Base-by-base conservation (phyloP, 2,113 vertebrate species). In the Micronycteris hirsuta region DNA sequence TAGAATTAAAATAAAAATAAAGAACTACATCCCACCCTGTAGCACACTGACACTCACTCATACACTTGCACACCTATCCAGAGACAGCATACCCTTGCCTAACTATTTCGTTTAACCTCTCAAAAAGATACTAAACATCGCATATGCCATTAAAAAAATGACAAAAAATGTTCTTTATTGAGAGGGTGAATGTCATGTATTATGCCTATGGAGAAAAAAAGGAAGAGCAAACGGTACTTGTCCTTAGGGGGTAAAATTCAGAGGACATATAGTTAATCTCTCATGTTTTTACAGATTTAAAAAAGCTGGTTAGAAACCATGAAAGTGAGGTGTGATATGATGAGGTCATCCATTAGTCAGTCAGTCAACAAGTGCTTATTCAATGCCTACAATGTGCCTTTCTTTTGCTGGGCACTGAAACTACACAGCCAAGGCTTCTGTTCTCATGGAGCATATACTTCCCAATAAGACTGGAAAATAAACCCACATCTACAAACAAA, bases 311-410 rank as follows among this genome's bases (percentile, higher is more conserved):
- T 54, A 41, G 16, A 80, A 63, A 41, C 28, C 24, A 54, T 45
- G 45, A 52, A 31, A 63, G 43, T 54, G 20, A 89, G 17, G 2
- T 71, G 19, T 36, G 43, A 49, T 28, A 12, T 13, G 26, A 31
- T 33, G 14, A 33, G 3, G 13, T 8, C 16, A 45, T 15, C 14
- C 33, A 38, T 61, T 7, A 14, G 17, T 22, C 47, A 77, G 10
- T 16, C 9, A 41, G 26, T 28, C 24, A 45, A 4, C 28, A 14
- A 11, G 11, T 28, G 43, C 19, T 20, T 63, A 19, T 3, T 3
- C 2, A 31, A 4, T 13, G 31, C 19, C 49, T 63, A 26, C 0
- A 5, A 1, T 26, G 4, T 8, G 2, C 0, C 20, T 56, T 56
- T 19, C 15, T 10, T 43, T 24, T 5, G 9, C 13, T 74, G 24